phyloP scores from a whole-genome alignment of 2,797 vertebrate genomes.

The Sandelia bainsii region DNA sequence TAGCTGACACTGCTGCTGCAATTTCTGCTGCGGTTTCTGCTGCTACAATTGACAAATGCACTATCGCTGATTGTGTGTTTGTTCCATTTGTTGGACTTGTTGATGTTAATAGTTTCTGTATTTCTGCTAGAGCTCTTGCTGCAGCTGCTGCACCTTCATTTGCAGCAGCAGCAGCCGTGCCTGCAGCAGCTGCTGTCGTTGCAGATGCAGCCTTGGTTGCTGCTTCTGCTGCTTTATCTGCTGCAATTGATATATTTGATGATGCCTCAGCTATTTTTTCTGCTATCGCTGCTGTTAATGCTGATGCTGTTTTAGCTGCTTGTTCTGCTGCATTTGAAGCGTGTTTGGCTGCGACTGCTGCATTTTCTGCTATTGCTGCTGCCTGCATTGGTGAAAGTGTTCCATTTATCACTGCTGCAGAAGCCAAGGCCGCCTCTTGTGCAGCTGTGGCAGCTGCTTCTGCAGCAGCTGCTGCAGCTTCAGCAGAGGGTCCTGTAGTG shows the following conservation, averaged over 20 bases:
- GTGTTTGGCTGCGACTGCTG: neutral
- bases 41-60: neutral
- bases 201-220: conserved; percentile 3
- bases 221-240: neutral
- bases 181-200: neutral
- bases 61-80: neutral
- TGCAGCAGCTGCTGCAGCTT: conserved; percentile 1
- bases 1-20: neutral
- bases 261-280: neutral
- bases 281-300: fast-evolving
- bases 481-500: neutral
- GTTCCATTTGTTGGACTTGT: neutral
- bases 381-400: fast-evolving
- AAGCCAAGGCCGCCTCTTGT: neutral
- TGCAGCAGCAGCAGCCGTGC: neutral
- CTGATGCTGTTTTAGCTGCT: neutral
- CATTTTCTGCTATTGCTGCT: neutral
- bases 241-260: neutral
- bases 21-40: neutral
- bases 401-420: neutral
- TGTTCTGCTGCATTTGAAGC: neutral
- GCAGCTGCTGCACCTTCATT: neutral
- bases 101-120: neutral
- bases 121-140: neutral
- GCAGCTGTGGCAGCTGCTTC: neutral